Base-by-base conservation (phyloP, 1,140 invertebrate species). In the Orussus abietinus region DNA sequence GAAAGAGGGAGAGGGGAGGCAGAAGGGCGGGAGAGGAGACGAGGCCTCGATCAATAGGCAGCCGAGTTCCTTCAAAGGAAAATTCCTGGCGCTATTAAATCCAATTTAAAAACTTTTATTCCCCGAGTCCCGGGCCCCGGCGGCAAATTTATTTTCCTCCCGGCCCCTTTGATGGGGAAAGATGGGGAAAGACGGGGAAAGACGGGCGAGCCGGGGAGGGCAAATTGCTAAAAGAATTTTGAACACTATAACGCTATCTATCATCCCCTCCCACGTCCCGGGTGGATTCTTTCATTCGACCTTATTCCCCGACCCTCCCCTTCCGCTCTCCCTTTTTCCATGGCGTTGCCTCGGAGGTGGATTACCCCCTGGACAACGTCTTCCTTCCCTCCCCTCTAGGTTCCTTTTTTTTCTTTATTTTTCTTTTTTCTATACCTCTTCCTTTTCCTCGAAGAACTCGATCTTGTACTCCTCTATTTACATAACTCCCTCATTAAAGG, bases 61-160 rank as follows among this genome's bases (percentile, higher is more conserved):
- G 39, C 9, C 49, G 51, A 51, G 53, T 65, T 65, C 54, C 59
- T 61, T 66, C 63, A 66, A 69, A 70, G 64, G 57, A 65, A 69
- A 72, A 70, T 70, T 70, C 60, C 56, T 63, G 54, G 59, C 51
- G 58, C 67, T 70, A 70, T 72, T 70, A 70, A 70, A 72, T 72
- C 56, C 58, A 70, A 69, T 72, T 72, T 68, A 59, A 64, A 66
- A 69, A 70, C 57, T 67, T 70, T 68, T 62, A 63, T 66, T 66
- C 47, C 42, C 48, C 49, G 41, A 35, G 44, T 32, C 47, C 29
- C 30, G 11, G 26, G 11, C 22, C 19, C 38, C 29, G 38, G 32
- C 38, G 21, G 43, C 33, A 41, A 55, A 54, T 55, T 44, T 55
- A 55, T 53, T 51, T 53, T 45, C 45, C 45, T 39, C 47, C 32